Evolutionary conservation across 2,797 vertebrate genomes (phyloP).

Genomic region (Melanotaenia maccullochi): DNA sequence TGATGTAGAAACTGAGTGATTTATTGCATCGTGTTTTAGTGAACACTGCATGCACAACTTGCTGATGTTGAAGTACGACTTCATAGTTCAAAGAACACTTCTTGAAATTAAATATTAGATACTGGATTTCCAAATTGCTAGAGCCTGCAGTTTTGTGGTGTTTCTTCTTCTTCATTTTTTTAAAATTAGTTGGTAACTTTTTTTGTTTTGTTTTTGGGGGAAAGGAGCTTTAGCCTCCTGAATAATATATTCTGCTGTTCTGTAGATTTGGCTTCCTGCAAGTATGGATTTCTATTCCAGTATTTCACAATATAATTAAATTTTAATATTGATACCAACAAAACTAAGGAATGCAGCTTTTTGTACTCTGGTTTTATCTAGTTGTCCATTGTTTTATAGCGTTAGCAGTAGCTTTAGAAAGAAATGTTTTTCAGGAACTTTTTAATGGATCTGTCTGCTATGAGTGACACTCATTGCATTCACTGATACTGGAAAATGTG

Average conservation of each 20-base stretch:
- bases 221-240: constrained; percentile 48
- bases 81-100: constrained; percentile 61
- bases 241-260: constrained; percentile 56
- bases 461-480: not conserved
- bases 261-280: constrained; percentile 37
- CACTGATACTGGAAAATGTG: not conserved
- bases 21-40: constrained; percentile 53
- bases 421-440: not conserved
- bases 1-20: constrained; percentile 49
- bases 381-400: not conserved
- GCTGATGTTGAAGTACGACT: constrained; percentile 63
- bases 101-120: constrained; percentile 65
- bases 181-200: not conserved
- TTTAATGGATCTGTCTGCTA: not conserved
- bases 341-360: not conserved
- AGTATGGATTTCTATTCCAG: not conserved
- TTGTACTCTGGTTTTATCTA: not conserved
- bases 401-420: not conserved
- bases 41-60: constrained; percentile 47
- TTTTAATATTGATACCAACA: not conserved
- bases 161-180: not conserved
- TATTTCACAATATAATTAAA: constrained; percentile 1
- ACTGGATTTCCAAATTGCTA: constrained; percentile 53
- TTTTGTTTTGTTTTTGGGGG: not conserved
- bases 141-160: constrained; percentile 47